Evolutionary conservation across 2,113 vertebrate genomes (phyloP), one percentile per base, ranked within the genome.

Genomic region (Odontesthes bonariensis): DNA sequence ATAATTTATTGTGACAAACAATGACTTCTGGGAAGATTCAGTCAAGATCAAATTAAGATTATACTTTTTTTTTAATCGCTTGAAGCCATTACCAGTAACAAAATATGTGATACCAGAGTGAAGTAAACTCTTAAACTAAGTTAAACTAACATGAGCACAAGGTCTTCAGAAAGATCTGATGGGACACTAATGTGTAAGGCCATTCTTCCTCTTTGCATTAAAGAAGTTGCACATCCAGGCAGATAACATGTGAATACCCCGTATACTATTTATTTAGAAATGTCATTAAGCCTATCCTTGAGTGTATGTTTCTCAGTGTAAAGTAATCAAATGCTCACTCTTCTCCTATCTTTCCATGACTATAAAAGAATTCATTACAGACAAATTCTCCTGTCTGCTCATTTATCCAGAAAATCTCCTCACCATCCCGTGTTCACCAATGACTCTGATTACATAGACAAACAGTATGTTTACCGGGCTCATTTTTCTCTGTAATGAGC

Each of bases 391-490:
- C 73, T 75, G 72, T 66, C 73, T 81, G 79, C 84, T 90, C 78
- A 85, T 88, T 89, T 89, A 85, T 81, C 67, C 74, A 73, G 80
- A 85, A 92, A 91, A 90, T 89, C 72, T 90, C 68, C 62, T 83
- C 80, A 77, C 87, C 88, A 76, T 84, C 77, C 81, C 65, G 40
- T 42, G 46, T 47, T 83, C 33, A n/a, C 79, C 33, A 82, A 62
- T 88, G 69, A 89, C 82, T 86, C 64, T 81, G 88, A 94, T 89
- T 85, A 89, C 79, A 81, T 46, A 49, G 69, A 77, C 78, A 89
- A 89, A 91, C 84, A 92, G 85, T 89, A 83, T 88, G 86, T 92
- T 91, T 89, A 80, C 63, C 59, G 53, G 65, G 90, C 80, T 31
- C 76, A 55, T 88, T 88, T 83, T 76, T 55, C 35, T 58, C 71